Base-by-base conservation (phyloP, 2,113 vertebrate species). In the Bubo blakistoni region DNA sequence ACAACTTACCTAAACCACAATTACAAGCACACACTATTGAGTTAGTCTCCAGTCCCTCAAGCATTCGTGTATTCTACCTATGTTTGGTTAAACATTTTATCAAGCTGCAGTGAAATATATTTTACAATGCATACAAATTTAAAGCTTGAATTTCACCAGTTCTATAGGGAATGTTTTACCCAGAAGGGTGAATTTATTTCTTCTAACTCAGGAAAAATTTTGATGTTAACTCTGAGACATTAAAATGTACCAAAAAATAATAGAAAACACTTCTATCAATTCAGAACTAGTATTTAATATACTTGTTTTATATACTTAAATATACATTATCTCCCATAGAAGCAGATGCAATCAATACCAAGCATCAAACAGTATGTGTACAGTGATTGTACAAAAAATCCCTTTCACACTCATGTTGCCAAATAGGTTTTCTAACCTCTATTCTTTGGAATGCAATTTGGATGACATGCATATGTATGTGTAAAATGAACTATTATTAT, bases 351-450 rank as follows among this genome's bases (percentile, higher is more conserved):
- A 74, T 94, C 70, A 93, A 74, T 57, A 93, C 51, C 78, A 72
- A 82, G 67, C 52, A 95, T 88, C 72, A 87, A 94, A 85, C 61
- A 81, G 38, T 79, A 92, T 73, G 71, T 61, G 82, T 59, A 71
- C 91, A 96, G 87, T 57, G 84, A 93, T 90, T 88, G 66, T 27
- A 80, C 22, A 67, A 90, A 96, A 34, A 73, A 34, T 27, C 0
- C 78, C 32, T 88, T 95, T 72, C 77, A 86, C 46, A 83, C 20
- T 86, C 55, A 16, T 16, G 30, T 59, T 84, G 36, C 87, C 59
- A 92, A 87, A 92, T 34, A 89, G 21, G 61, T 94, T 95, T 87
- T 61, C 72, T 92, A 89, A 90, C 44, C 78, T 95, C 66, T 94
- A 10, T 76, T 79, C 65, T 84, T 51, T 84, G 79, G 70, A 82